Conservation (phyloP, 2,113 vertebrate species). For the Scophthalmus maximus region DNA sequence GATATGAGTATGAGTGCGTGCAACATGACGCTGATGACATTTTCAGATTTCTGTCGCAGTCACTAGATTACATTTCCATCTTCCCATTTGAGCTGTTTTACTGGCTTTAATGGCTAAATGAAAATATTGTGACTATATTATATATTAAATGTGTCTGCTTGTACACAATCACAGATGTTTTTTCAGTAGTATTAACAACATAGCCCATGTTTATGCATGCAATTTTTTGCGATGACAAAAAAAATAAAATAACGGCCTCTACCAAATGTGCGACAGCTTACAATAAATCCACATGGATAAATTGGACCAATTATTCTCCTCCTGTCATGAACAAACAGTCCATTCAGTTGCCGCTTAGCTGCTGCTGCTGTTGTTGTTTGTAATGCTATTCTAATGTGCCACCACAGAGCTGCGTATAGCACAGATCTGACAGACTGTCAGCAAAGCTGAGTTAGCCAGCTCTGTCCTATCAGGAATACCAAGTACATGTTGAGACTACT, state of each 20-base stretch:
- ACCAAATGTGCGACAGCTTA: constrained; percentile 69
- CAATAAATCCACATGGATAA: constrained; percentile 66
- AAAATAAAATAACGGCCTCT: background rate
- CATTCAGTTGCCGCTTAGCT: constrained; percentile 49
- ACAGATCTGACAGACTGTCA: constrained; percentile 59
- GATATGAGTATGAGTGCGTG: background rate
- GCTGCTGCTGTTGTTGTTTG: constrained; percentile 40
- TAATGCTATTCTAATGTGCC: constrained; percentile 47
- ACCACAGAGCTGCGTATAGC: constrained; percentile 41
- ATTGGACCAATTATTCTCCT: constrained; percentile 68
- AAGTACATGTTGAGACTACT: constrained; percentile 57
- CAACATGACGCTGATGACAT: constrained; percentile 30
- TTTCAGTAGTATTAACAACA: background rate
- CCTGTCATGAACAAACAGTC: constrained; percentile 52
- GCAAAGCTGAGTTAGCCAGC: constrained; percentile 56
- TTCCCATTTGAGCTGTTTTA: constrained; percentile 26
- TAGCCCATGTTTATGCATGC: constrained; percentile 6
- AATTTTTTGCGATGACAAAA: constrained; percentile 43
- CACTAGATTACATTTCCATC: constrained; percentile 11
- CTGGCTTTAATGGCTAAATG: constrained; percentile 15
- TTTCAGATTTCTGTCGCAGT: constrained; percentile 37
- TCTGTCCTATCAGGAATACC: constrained; percentile 67
- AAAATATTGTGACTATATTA: constrained; percentile 40
- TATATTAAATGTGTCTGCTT: constrained; percentile 41
- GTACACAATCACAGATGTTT: constrained; percentile 10